A percentile compares a stretch with the other conserved stretches of the same genome.
Evolutionary conservation across 1,140 invertebrate species (phyloP).

Genomic region (Plectrocnemia conspersa): DNA sequence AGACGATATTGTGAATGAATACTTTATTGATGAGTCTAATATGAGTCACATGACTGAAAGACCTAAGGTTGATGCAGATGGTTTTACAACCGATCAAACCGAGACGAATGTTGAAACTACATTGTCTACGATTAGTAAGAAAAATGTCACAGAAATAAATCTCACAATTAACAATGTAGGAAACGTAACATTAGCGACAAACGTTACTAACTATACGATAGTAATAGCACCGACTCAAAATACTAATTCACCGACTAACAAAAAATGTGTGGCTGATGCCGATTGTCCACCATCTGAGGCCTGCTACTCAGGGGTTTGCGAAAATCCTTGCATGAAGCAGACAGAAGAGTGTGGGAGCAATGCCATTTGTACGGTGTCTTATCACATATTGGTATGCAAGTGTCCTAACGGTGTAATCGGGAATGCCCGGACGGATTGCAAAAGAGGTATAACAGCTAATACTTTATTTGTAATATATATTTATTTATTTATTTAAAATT

Average conservation of each 20-base stretch:
- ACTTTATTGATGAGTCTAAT: not conserved
- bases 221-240: slow-evolving; percentile 39
- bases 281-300: slow-evolving; percentile 64
- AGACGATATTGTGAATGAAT: no score
- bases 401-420: slow-evolving; percentile 53
- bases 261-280: slow-evolving; percentile 57
- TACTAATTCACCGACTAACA: slow-evolving; percentile 43
- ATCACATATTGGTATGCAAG: slow-evolving; percentile 66
- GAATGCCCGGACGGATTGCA: slow-evolving; percentile 41
- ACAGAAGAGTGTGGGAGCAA: slow-evolving; percentile 62
- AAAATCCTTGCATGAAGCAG: slow-evolving; percentile 62
- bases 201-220: slow-evolving; percentile 29
- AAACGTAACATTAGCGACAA: not conserved
- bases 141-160: slow-evolving; percentile 4
- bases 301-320: slow-evolving; percentile 65
- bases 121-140: not conserved
- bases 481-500: slow-evolving; percentile 15
- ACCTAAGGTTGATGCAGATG: slow-evolving; percentile 2
- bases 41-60: not conserved
- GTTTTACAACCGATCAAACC: not conserved
- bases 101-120: not conserved
- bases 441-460: slow-evolving; percentile 47
- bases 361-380: slow-evolving; percentile 62
- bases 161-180: slow-evolving; percentile 1
- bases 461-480: slow-evolving; percentile 20